Evolutionary conservation across 2,797 vertebrate genomes (phyloP).

Genomic region (Enteromius unitaeniatus): DNA sequence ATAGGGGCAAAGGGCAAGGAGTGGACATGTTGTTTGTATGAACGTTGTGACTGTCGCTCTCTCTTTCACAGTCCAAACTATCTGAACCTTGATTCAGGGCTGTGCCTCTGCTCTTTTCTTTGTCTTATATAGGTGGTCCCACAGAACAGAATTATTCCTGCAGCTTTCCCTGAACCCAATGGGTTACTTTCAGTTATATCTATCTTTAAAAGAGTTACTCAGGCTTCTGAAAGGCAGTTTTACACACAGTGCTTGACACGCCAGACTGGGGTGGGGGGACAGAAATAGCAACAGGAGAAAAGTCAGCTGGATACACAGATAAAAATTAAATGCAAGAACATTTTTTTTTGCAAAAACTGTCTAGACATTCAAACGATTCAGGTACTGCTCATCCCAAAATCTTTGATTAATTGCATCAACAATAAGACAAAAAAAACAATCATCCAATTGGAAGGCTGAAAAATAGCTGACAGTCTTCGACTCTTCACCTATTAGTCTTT

Average conservation of each 20-base stretch:
- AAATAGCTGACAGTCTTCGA: neutral
- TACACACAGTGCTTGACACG: conserved; percentile 42
- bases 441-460: neutral
- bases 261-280: conserved; percentile 45
- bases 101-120: conserved; percentile 11
- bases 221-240: conserved; percentile 53
- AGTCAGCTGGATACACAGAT: conserved; percentile 63
- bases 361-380: neutral
- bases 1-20: conserved; percentile 37
- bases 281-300: conserved; percentile 64
- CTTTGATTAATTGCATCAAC: neutral
- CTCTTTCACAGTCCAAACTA: conserved; percentile 53
- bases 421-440: neutral
- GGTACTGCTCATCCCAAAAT: neutral
- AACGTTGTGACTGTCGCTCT: conserved; percentile 27
- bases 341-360: neutral
- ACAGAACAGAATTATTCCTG: conserved; percentile 20
- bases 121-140: conserved; percentile 24
- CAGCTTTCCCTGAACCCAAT: conserved; percentile 21
- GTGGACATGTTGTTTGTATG: conserved; percentile 24
- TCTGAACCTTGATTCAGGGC: conserved; percentile 14
- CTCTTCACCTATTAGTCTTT: neutral
- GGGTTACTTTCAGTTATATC: conserved; percentile 47
- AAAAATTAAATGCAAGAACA: conserved; percentile 54
- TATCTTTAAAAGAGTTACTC: conserved; percentile 63